Conservation (phyloP, 64 coral and sea anemone genomes). For the Actinia equina region DNA sequence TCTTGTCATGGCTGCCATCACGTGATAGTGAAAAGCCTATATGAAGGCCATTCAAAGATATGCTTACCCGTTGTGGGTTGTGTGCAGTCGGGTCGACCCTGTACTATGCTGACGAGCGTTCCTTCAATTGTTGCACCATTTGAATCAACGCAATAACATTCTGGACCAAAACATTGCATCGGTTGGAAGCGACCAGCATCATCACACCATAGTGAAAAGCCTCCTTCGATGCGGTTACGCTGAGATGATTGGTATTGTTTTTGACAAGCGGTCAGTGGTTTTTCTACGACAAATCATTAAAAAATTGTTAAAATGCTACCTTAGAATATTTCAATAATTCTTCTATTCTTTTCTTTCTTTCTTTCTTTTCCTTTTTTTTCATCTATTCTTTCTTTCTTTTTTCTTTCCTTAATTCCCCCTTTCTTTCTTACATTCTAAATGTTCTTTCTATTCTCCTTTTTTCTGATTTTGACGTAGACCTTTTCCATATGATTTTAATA, state of each 20-base stretch:
- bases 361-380: no score
- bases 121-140: constrained; percentile 61
- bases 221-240: constrained; percentile 48
- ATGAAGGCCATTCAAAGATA: neutral
- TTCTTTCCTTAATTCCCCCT: no score
- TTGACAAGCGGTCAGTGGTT: constrained; percentile 57
- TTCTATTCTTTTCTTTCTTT: no score
- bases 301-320: neutral
- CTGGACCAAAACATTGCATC: constrained; percentile 68
- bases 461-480: no score
- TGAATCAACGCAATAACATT: constrained; percentile 77
- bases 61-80: neutral
- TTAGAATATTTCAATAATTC: no score
- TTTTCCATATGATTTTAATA: no score
- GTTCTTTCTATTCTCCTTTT: no score
- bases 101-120: constrained; percentile 41
- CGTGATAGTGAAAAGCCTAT: neutral
- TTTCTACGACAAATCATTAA: constrained; percentile 3
- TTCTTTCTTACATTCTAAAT: no score
- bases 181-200: constrained; percentile 54
- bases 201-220: constrained; percentile 57
- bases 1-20: no score
- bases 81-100: constrained; percentile 54
- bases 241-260: constrained; percentile 34
- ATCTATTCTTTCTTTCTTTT: no score